Conservation (phyloP, 2,113 vertebrate genomes). For the Eleginops maclovinus region DNA sequence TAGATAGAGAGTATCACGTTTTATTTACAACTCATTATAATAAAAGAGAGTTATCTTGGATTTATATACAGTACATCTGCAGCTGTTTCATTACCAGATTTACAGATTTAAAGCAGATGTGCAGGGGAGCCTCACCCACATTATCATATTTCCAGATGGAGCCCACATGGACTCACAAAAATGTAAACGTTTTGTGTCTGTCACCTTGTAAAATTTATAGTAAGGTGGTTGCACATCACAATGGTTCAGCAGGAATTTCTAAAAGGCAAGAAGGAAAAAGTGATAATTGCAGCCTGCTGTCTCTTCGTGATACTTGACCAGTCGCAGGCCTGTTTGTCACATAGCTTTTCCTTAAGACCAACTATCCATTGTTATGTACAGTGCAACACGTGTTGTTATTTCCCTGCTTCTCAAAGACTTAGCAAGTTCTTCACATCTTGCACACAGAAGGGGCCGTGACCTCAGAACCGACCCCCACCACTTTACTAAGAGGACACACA, state of each 20-base stretch:
- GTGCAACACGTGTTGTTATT: conserved; percentile 79
- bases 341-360: conserved; percentile 46
- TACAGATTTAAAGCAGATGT: conserved; percentile 57
- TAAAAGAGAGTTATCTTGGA: not conserved
- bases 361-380: conserved; percentile 77
- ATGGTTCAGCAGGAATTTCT: not conserved
- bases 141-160: conserved; percentile 57
- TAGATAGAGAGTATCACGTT: not conserved
- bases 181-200: conserved; percentile 30
- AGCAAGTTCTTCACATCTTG: conserved; percentile 64
- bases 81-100: conserved; percentile 28
- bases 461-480: conserved; percentile 41
- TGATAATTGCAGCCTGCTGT: conserved; percentile 2
- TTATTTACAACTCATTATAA: not conserved
- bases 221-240: not conserved
- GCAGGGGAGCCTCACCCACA: conserved; percentile 5
- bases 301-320: conserved; percentile 29
- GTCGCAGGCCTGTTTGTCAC: conserved; percentile 57
- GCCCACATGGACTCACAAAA: conserved; percentile 46
- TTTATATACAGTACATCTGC: conserved; percentile 1
- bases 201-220: conserved; percentile 49
- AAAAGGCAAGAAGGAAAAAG: not conserved
- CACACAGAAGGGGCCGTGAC: conserved; percentile 53
- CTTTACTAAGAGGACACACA: conserved; percentile 50
- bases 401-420: conserved; percentile 67